Evolutionary conservation across 2,888 invertebrate genomes (phyloP).

Genomic region (Argyra leucocephala): DNA sequence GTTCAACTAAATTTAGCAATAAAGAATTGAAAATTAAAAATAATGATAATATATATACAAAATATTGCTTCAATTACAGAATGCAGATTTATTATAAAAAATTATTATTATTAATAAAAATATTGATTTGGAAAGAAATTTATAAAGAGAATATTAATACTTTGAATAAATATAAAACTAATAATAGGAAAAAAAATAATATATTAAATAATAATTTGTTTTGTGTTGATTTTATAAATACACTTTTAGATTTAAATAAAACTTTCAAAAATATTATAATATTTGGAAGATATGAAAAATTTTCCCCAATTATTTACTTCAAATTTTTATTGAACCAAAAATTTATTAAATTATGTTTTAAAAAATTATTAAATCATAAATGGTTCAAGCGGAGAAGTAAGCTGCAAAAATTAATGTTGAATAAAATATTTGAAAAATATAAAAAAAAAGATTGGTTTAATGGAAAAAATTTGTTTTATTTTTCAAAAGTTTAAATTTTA

Average conservation of each 20-base stretch:
- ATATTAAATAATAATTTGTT: not conserved
- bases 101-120: not conserved
- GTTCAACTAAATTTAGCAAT: not conserved
- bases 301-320: too few relatives aligned
- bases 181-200: not conserved
- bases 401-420: too few relatives aligned
- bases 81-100: not conserved
- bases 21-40: not conserved
- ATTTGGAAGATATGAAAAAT: too few relatives aligned
- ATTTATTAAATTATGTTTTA: too few relatives aligned
- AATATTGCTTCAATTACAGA: not conserved
- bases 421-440: too few relatives aligned
- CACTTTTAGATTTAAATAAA: not conserved
- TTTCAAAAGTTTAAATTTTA: too few relatives aligned
- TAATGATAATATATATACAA: not conserved
- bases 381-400: too few relatives aligned
- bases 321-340: too few relatives aligned
- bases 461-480: too few relatives aligned
- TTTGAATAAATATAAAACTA: not conserved
- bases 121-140: not conserved
- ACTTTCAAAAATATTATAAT: not conserved
- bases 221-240: not conserved
- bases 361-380: too few relatives aligned
- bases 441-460: too few relatives aligned
- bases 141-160: slow-evolving; percentile 6